Base-by-base conservation (phyloP, 2,113 vertebrate genomes). In the Myiopsitta monachus region DNA sequence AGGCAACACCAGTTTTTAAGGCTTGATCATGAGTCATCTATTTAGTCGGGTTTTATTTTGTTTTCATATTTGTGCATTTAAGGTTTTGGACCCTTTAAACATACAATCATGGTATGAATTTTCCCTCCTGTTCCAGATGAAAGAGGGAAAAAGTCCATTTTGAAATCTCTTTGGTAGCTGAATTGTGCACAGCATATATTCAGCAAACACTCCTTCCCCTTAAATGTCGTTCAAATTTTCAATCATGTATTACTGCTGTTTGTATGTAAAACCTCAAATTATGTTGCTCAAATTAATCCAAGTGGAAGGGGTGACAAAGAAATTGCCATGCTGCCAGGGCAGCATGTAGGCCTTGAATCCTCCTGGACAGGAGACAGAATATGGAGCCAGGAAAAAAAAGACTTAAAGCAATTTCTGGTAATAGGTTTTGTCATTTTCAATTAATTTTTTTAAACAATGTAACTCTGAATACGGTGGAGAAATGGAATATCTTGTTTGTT, bases 401-500 rank as follows among this genome's bases (percentile, higher is more conserved):
- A 28, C 22, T 52, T 80, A 33, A 81, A 88, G 46, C 41, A 72
- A 59, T 78, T 87, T 91, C 90, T 84, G 21, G 10, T 76, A 92
- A 90, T 61, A 88, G 23, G 3, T 82, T 94, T 87, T 85, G 46
- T 88, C 15, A 87, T 66, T 95, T 96, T 66, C 38, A 76, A 7
- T 89, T 91, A 6, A 1, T 23, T 69, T 64, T 26, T 78, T 74
- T 39, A 24, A 70, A 61, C 7, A 14, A 17, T 38, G 33, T 57
- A 83, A 23, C 7, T 77, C 75, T 81, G 43, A 66, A 70, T 61
- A 16, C 30, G 27, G 22, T 66, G 36, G 17, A n/a, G 31, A 89
- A 95, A 83, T 46, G 14, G 15, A 91, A 64, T 79, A 88, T 79
- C 63, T 96, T 94, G 55, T 91, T 95, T 95, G 80, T 94, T 90